Evolutionary conservation across 2,113 vertebrate species (phyloP).

Genomic region (Arizona elegans): DNA sequence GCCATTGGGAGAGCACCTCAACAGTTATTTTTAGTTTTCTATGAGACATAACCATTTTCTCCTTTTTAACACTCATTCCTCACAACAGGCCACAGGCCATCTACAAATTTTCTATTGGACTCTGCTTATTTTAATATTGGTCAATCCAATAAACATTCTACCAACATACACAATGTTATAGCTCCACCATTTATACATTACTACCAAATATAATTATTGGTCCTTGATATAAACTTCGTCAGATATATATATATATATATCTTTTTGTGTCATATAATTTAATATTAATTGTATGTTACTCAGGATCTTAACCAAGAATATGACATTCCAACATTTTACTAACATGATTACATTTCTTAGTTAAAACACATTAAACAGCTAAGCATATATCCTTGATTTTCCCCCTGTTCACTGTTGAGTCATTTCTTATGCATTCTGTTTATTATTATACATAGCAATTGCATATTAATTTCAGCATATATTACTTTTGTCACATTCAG

Average conservation of each 20-base stretch:
- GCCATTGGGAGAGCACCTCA: neutral
- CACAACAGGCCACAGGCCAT: neutral
- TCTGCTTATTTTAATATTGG: neutral
- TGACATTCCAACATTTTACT: too few species aligned
- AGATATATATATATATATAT: neutral
- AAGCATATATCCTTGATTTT: too few species aligned
- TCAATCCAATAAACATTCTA: neutral
- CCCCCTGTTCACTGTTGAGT: too few species aligned
- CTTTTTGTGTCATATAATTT: neutral
- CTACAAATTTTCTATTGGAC: neutral
- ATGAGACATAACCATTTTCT: neutral
- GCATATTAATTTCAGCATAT: too few species aligned
- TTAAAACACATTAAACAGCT: too few species aligned
- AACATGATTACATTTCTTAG: too few species aligned
- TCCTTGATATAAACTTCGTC: neutral
- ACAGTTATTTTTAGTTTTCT: neutral
- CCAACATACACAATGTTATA: neutral
- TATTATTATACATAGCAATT: too few species aligned
- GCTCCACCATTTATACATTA: neutral
- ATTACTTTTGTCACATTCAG: too few species aligned
- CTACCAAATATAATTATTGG: neutral
- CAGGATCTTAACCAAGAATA: too few species aligned
- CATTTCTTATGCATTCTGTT: too few species aligned
- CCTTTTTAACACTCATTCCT: neutral
- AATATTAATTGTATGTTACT: neutral